Base-by-base conservation (phyloP, 30 jellyfish, hydroid and myxozoan species). In the Nemopilema nomurai region DNA sequence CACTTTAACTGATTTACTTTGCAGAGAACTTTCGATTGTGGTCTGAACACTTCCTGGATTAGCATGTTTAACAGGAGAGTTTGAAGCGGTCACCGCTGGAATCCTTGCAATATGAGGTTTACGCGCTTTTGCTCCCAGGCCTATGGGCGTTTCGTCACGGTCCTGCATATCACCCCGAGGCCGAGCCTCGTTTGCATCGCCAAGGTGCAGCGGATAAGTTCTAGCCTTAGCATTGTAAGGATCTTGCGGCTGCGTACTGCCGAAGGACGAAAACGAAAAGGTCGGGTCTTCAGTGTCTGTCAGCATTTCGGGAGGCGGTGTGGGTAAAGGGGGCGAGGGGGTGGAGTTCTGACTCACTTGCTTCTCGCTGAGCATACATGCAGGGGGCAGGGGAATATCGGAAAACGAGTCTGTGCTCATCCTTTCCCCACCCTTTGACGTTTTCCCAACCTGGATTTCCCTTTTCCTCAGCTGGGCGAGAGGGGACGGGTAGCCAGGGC, bases 371-470 rank as follows among this genome's bases (percentile, higher is more conserved):
- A 91, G 91, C 98, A 91, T 91, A 27, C 85, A 79, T 62, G 76
- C 51, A 1, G 98, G 98, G 4, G 98, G 98, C 1, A 91, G 82
- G 7, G 98, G 98, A 25, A 91, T 93, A 62, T 91, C 98, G 0
- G 96, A 80, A 31, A 91, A 67, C 57, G 98, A 91, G 67, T 84
- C 93, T 0, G 66, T 81, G 25, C 93, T 84, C 26, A 76, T 62
- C 24, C 93, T 53, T 62, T 83, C 83, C 29, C 78, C 82, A 18
- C 75, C 24, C 28, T 64, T 57, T 1, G 82, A 24, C 24, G 71
- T 29, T 75, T 68, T 51, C 0, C 81, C 71, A 23, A 18, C 41
- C 49, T 20, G 79, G 13, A 24, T 62, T 30, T 68, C 89, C 19
- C 75, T 28, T 76, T 75, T 72, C 51, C 93, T 64, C 31, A 84